phyloP scores from a whole-genome alignment of 2,888 invertebrate species.

The Cerastis rubricosa region DNA sequence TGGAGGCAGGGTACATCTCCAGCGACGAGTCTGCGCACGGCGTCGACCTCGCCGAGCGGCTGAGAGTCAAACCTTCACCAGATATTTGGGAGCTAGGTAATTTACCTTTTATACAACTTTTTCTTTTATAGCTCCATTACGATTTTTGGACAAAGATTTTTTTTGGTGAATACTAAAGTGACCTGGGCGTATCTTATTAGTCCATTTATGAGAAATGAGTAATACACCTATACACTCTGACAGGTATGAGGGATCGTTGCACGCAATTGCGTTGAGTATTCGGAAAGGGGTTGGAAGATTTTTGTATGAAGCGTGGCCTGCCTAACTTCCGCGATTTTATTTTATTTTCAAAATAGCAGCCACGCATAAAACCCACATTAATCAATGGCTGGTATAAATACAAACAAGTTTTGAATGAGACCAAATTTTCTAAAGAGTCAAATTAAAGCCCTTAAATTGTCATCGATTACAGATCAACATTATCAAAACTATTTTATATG shows the following conservation, averaged over 20 bases:
- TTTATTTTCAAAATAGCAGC: too few relatives aligned
- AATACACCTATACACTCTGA: background rate
- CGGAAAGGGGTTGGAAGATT: background rate
- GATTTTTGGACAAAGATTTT: background rate
- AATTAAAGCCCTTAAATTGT: background rate
- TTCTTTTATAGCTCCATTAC: background rate
- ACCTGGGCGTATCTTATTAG: background rate
- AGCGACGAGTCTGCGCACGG: constrained; percentile 90
- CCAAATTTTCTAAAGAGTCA: too few relatives aligned
- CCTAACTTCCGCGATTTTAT: too few relatives aligned
- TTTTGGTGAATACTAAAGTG: background rate
- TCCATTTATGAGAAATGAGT: background rate
- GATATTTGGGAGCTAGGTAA: constrained; percentile 89
- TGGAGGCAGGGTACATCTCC: constrained; percentile 87
- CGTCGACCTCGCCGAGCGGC: constrained; percentile 85
- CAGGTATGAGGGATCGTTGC: background rate
- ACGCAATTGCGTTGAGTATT: background rate
- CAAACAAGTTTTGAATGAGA: too few relatives aligned
- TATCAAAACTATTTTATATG: background rate
- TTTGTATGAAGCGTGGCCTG: too few relatives aligned
- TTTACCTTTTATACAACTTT: constrained; percentile 33
- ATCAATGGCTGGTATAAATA: too few relatives aligned
- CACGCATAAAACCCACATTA: too few relatives aligned
- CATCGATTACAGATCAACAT: background rate
- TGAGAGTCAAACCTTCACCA: constrained; percentile 85